Evolutionary conservation across 2,113 vertebrate species (phyloP).

Genomic region (Stigmatopora nigra): DNA sequence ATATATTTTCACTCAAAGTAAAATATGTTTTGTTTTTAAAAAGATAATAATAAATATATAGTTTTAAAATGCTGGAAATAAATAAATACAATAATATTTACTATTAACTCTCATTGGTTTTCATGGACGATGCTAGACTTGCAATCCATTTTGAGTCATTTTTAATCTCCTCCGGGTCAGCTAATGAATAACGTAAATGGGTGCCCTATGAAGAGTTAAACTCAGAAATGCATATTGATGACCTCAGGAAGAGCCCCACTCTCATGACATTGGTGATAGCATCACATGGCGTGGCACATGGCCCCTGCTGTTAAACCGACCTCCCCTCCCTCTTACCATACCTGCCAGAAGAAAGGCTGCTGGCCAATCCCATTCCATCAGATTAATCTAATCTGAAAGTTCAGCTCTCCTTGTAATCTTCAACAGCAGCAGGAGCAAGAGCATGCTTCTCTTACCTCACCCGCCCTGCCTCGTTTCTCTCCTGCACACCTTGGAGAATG

Average conservation of each 20-base stretch:
- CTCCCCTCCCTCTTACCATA: slow-evolving; percentile 27
- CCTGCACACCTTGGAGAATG: slow-evolving; percentile 62
- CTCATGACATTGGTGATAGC: slow-evolving; percentile 32
- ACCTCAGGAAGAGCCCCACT: slow-evolving; percentile 43
- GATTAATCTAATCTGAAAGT: slow-evolving; percentile 66
- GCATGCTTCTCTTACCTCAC: slow-evolving; percentile 48
- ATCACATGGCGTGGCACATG: slow-evolving; percentile 56
- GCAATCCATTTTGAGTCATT: too few relatives aligned
- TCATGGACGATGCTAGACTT: too few relatives aligned
- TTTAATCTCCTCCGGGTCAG: too few relatives aligned
- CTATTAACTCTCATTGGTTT: too few relatives aligned
- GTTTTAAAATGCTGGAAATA: too few relatives aligned
- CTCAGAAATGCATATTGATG: slow-evolving; percentile 34
- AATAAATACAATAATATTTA: too few relatives aligned
- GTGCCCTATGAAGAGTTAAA: background rate
- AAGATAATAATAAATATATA: too few relatives aligned
- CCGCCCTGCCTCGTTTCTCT: slow-evolving; percentile 13
- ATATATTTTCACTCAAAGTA: too few relatives aligned
- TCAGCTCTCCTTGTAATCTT: slow-evolving; percentile 65
- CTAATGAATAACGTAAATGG: too few relatives aligned
- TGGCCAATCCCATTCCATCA: slow-evolving; percentile 58
- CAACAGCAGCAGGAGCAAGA: slow-evolving; percentile 49
- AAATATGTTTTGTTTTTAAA: too few relatives aligned
- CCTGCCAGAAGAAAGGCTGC: slow-evolving; percentile 45
- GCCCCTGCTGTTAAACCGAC: slow-evolving; percentile 39